Evolutionary conservation across 64 coral and sea anemone species (phyloP).

Genomic region (Trachythela sp.): DNA sequence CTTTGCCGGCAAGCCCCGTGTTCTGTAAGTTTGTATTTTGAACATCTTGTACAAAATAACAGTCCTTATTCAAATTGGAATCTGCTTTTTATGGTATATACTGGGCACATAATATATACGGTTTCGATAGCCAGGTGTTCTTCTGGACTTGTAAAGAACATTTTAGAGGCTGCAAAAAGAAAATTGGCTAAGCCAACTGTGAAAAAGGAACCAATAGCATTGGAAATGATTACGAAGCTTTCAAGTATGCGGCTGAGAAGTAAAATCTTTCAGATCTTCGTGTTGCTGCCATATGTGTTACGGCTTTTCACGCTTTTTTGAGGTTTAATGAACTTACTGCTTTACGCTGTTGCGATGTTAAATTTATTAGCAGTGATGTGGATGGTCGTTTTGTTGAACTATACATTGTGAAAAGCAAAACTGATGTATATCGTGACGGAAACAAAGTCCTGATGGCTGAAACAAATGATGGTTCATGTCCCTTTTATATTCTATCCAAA

Average conservation of each 20-base stretch:
- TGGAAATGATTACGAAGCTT: not conserved
- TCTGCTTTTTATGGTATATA: constrained; percentile 49
- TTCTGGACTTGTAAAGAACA: constrained; percentile 30
- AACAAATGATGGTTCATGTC: not conserved
- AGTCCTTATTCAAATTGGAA: constrained; percentile 38
- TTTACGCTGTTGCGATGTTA: constrained; percentile 35
- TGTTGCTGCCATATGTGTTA: constrained; percentile 26
- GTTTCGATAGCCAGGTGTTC: constrained; percentile 36
- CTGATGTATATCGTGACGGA: constrained; percentile 15
- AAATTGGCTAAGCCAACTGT: constrained; percentile 9
- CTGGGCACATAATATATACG: constrained; percentile 48
- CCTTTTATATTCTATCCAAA: not conserved
- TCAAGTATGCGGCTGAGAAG: not conserved
- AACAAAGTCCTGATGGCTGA: constrained; percentile 8
- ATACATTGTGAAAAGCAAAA: constrained; percentile 24
- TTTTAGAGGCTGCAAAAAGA: not conserved
- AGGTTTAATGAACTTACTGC: constrained; percentile 28
- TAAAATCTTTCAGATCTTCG: constrained; percentile 11
- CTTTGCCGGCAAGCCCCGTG: constrained; percentile 30
- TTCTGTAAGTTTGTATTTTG: constrained; percentile 46
- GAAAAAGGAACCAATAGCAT: constrained; percentile 43
- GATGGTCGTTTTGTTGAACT: not conserved
- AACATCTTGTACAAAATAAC: constrained; percentile 30
- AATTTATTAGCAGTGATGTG: not conserved
- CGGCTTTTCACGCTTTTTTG: constrained; percentile 31